A percentile compares a stretch with the other conserved stretches of the same genome.
These are phyloP conservation scores for Eulemur mongoz DNA, from an alignment of 2,797 vertebrate genomes.

Conservation along the genomic window DNA sequence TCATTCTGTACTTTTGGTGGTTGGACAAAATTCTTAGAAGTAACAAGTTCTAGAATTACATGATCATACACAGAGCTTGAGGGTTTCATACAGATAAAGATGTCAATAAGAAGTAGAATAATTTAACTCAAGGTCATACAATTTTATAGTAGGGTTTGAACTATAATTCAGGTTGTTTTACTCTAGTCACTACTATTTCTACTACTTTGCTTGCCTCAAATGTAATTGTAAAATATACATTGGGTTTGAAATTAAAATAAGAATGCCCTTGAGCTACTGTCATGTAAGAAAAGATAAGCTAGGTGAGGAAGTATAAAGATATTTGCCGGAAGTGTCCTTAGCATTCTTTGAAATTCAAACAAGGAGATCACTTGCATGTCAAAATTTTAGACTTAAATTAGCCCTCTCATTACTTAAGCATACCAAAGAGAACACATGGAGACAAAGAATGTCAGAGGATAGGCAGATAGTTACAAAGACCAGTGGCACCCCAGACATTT, in stretches of 20 bases:
- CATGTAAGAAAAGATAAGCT: not conserved
- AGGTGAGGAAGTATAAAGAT: not conserved
- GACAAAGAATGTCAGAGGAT: not conserved
- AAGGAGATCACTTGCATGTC: not conserved
- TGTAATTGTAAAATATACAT: constrained; percentile 9
- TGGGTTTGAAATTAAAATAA: constrained; percentile 24
- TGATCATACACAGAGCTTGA: not conserved
- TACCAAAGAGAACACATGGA: not conserved
- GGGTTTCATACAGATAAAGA: not conserved
- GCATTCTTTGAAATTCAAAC: constrained; percentile 38
- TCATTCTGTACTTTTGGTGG: not conserved
- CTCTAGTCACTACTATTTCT: not conserved
- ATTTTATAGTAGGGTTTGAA: not conserved
- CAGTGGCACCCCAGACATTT: not conserved
- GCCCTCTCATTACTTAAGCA: not conserved
- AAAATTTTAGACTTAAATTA: constrained; percentile 38
- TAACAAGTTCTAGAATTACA: constrained; percentile 17
- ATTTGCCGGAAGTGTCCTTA: not conserved
- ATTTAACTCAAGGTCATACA: constrained; percentile 24
- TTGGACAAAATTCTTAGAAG: constrained; percentile 15
- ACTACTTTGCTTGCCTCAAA: not conserved
- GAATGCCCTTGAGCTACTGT: not conserved
- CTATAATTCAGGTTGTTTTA: constrained; percentile 12
- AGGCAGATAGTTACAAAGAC: not conserved
- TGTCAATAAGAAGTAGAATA: not conserved